Base-by-base conservation (phyloP, 2,797 vertebrate genomes). In the Parambassis ranga region DNA sequence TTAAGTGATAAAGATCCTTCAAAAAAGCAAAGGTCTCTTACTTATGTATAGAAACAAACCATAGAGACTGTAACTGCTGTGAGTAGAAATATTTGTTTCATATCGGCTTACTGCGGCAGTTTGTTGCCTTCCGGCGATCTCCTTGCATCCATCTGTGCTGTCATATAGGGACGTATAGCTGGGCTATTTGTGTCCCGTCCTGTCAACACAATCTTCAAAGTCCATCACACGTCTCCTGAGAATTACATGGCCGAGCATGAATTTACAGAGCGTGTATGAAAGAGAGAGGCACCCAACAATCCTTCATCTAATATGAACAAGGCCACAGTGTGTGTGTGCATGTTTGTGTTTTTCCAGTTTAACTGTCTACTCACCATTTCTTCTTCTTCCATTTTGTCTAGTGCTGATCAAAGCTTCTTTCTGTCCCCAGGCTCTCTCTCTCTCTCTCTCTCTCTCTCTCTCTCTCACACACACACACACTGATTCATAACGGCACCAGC, bases 351-450 rank as follows among this genome's bases (percentile, higher is more conserved):
- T 70, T 50, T 44, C 32, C 31, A 20, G 20, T 53, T 22, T 8
- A 4, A 31, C 10, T 37, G 20, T 32, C 11, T 48, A 18, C 28
- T 20, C 31, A 22, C 28, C 39, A 26, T 41, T 7, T 14, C 65
- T 74, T 72, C 20, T 35, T 10, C 39, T 33, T 51, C 51, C 28
- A 30, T 59, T 59, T 52, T 20, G 71, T 74, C 56, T 73, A 51
- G 58, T 42, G 65, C 58, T 70, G 65, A 77, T 79, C 65, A 82
- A 75, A 82, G 73, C 70, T 41, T 8, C 39, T 62, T 48, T 67
- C 38, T 46, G 53, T 75, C 65, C 63, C 58, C 14, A 19, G 30
- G 30, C 38, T 24, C 7, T 24, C n/a, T 24, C 15, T 33, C 13
- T 13, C 15, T 8, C 26, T 6, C 24, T 7, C 6, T 3, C 13